Conservation (phyloP, 2,797 vertebrate genomes). For the Chaetodon trifasciatus region DNA sequence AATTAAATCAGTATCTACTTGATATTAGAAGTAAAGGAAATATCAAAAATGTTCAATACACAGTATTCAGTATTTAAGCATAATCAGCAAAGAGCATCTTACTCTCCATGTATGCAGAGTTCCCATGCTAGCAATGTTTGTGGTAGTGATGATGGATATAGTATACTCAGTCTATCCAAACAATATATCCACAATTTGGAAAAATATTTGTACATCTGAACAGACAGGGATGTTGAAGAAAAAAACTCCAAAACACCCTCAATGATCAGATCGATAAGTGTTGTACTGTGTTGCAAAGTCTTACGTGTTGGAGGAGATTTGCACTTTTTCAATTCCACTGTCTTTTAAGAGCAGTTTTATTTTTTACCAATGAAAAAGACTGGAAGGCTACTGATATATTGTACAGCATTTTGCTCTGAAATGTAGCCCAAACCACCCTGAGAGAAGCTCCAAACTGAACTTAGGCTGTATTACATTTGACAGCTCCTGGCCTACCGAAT, state of each 20-base stretch:
- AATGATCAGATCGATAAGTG: background rate
- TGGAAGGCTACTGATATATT: background rate
- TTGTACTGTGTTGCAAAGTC: background rate
- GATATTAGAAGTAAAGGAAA: no score
- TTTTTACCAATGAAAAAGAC: background rate
- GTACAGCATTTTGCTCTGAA: background rate
- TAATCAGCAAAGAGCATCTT: no score
- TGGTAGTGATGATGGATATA: background rate
- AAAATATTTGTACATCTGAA: background rate
- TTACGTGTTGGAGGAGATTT: background rate
- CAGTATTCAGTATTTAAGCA: no score
- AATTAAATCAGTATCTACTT: no score
- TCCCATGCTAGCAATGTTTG: no score
- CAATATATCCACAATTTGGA: background rate
- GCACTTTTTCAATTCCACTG: background rate
- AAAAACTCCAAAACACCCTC: background rate
- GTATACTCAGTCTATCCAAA: background rate
- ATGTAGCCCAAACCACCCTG: background rate
- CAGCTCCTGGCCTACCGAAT: background rate
- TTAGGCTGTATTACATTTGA: background rate
- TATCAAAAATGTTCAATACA: no score
- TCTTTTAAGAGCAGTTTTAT: background rate
- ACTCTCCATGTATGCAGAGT: no score
- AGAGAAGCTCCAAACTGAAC: conserved; percentile 6
- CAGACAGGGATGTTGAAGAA: background rate